phyloP scores from a whole-genome alignment of 2,113 vertebrate species.

The Athene noctua region DNA sequence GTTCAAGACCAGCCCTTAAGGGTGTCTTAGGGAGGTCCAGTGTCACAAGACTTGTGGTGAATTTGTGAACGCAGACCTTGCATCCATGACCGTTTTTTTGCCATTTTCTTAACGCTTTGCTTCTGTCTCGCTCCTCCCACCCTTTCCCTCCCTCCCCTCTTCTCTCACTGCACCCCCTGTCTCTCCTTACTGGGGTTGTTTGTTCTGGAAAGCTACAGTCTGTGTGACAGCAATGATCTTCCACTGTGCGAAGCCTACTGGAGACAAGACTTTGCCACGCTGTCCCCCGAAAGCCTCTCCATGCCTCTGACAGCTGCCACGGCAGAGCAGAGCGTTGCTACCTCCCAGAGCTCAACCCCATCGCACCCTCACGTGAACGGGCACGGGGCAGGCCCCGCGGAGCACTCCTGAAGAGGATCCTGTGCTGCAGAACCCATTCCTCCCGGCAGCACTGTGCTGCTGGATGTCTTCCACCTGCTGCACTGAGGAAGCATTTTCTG shows the following conservation, averaged over 20 bases:
- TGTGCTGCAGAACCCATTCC: neutral
- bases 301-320: conserved; percentile 65
- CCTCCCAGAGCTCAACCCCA: conserved; percentile 70
- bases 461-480: conserved; percentile 38
- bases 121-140: conserved; percentile 70
- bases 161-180: conserved; percentile 42
- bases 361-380: conserved; percentile 82
- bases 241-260: conserved; percentile 92
- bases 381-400: conserved; percentile 72
- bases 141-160: neutral
- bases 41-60: neutral
- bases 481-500: neutral
- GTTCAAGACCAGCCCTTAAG: neutral
- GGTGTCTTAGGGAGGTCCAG: neutral
- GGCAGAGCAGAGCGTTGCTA: conserved; percentile 53
- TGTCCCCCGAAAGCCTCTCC: conserved; percentile 77
- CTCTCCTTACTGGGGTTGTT: conserved; percentile 71
- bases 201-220: conserved; percentile 90
- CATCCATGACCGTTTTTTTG: neutral
- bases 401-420: conserved; percentile 72
- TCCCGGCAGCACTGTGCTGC: neutral
- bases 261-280: conserved; percentile 79
- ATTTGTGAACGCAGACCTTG: neutral
- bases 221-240: conserved; percentile 89
- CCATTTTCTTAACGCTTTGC: conserved; percentile 71